These are phyloP conservation scores for Idaea dimidiata DNA, from an alignment of 2,888 invertebrate genomes.

Conservation along the genomic window DNA sequence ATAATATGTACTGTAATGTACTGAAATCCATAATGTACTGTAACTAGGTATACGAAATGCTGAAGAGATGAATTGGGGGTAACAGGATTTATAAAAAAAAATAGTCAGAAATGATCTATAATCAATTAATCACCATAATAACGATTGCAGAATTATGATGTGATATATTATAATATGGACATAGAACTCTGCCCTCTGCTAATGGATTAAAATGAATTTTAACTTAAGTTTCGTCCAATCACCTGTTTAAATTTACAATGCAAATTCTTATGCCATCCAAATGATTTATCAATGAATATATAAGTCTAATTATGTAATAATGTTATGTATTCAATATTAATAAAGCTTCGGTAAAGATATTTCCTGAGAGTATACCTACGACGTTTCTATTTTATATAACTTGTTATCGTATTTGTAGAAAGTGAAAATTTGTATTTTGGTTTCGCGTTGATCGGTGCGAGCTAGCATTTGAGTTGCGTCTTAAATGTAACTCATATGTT, in stretches of 20 bases:
- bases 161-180: no score
- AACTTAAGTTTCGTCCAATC: neutral
- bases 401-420: constrained; percentile 16
- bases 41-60: no score
- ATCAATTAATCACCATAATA: no score
- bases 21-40: no score
- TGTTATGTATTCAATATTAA: constrained; percentile 18
- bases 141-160: no score
- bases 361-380: constrained; percentile 15
- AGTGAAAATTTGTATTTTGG: constrained; percentile 12
- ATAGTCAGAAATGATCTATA: no score
- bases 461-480: no score
- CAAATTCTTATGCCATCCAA: neutral
- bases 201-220: neutral
- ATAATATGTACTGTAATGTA: no score
- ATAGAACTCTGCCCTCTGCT: neutral
- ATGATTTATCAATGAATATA: neutral
- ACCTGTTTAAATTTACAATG: neutral
- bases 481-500: no score
- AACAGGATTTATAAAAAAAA: no score
- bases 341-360: constrained; percentile 14
- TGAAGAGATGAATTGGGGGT: no score
- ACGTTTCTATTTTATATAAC: constrained; percentile 29
- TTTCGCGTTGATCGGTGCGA: neutral
- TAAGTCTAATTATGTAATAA: constrained; percentile 6